These are phyloP conservation scores for Prionailurus bengalensis DNA, from an alignment of 2,113 vertebrate species.

Conservation along the genomic window DNA sequence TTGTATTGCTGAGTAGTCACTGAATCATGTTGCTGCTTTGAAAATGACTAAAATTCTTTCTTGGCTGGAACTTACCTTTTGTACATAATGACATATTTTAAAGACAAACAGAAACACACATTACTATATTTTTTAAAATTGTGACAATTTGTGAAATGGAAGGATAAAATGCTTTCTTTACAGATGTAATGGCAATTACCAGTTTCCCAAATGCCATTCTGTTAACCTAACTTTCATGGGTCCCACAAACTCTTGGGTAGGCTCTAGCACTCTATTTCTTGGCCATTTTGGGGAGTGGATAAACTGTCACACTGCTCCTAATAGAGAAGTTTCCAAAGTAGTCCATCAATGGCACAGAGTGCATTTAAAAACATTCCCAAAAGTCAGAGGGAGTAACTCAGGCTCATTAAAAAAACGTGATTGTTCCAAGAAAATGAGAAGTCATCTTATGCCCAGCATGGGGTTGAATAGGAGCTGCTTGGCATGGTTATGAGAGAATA, in stretches of 20 bases:
- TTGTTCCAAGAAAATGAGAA: conserved; percentile 68
- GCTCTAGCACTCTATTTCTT: neutral
- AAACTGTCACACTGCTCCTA: conserved; percentile 13
- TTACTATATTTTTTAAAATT: neutral
- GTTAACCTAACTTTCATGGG: neutral
- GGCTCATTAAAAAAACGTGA: conserved; percentile 78
- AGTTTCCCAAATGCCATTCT: neutral
- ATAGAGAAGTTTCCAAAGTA: conserved; percentile 41
- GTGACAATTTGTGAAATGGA: neutral
- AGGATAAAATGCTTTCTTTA: conserved; percentile 35
- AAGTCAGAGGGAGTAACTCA: conserved; percentile 64
- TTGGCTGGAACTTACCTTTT: neutral
- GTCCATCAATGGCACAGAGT: conserved; percentile 59
- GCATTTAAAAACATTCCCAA: conserved; percentile 51
- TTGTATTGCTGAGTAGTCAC: neutral
- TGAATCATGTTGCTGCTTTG: neutral
- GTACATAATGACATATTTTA: neutral
- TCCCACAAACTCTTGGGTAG: neutral
- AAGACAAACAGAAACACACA: neutral
- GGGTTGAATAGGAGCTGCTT: neutral
- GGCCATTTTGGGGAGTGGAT: neutral
- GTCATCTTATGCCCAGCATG: conserved; percentile 54
- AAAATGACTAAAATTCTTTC: conserved; percentile 6
- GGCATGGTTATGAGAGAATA: conserved; percentile 64
- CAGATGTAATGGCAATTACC: neutral